Base-by-base conservation (phyloP, 1,140 invertebrate species). In the Drosophila baimaii region DNA sequence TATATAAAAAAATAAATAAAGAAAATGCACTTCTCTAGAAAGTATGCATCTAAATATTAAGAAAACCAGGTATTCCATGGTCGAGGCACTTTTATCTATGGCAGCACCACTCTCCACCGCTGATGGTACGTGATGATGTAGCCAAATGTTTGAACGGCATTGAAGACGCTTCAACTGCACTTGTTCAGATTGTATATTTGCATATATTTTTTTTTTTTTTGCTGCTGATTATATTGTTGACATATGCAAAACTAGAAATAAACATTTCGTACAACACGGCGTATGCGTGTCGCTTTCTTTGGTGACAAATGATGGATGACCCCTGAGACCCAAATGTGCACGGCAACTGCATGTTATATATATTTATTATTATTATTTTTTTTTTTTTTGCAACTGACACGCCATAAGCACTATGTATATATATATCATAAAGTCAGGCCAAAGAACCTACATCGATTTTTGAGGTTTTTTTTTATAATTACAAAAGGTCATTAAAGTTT, bases 221-320 rank as follows among this genome's bases (percentile, higher is more conserved):
- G 15, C 44, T 29, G 27, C 54, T 29, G 44, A 46, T 62, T 69
- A 58, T 37, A 51, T 27, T 63, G 73, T 55, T 57, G 52, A 41
- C 46, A 70, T 44, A 64, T 52, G 47, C 75, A 54, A 41, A 70
- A 64, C 25, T 51, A 27, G 15, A 54, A 43, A 27, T 39, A 39
- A 43, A 54, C 44, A 73, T 43, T 61, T 43, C 25, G 21, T 27
- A 51, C 49, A 43, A 17, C 49, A 47, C 13, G 5, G 15, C 12
- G 21, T 44, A 2, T 21, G n/a, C 35, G 51, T 29, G 33, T 21
- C 17, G 33, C 35, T 41, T 61, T 41, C 17, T 29, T 41, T 17
- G 37, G 3, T 7, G 23, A 29, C 21, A 25, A 9, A 62, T 39
- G 52, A 25, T 21, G 33, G 8, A 37, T 62, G 31, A 12, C n/a